Percentiles rank a stretch among this genome's conserved stretches.
phyloP scores from a whole-genome alignment of 2,888 invertebrate species.

The Troglohyphantes excavatus region DNA sequence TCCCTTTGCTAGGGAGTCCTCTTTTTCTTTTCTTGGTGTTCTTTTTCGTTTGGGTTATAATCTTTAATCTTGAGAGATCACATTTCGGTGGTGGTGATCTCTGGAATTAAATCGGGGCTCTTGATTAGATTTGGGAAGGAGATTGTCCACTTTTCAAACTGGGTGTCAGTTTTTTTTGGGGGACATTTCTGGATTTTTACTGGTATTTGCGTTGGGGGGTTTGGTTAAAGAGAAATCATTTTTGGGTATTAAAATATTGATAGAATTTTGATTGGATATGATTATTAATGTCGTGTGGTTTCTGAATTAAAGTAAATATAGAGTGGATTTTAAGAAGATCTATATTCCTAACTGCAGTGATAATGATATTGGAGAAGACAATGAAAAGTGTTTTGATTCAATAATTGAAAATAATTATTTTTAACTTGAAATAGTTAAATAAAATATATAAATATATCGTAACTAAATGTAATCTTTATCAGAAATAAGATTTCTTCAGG shows the following conservation, averaged over 20 bases:
- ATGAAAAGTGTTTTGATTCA: too few species aligned
- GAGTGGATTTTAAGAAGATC: too few species aligned
- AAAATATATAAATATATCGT: too few species aligned
- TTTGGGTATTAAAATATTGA: neutral
- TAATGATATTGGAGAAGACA: too few species aligned
- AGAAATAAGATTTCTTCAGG: too few species aligned
- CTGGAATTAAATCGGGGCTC: slow-evolving; percentile 55
- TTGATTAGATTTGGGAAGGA: slow-evolving; percentile 55
- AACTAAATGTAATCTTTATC: too few species aligned
- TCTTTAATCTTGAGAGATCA: slow-evolving; percentile 51
- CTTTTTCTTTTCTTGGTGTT: slow-evolving; percentile 3
- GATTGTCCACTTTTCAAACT: slow-evolving; percentile 48
- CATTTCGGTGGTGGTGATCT: slow-evolving; percentile 31
- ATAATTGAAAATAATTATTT: too few species aligned
- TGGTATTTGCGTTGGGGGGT: neutral
- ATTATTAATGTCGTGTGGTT: too few species aligned
- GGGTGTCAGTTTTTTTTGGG: slow-evolving; percentile 26
- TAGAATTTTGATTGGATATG: too few species aligned
- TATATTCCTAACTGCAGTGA: too few species aligned
- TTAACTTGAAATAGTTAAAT: too few species aligned
- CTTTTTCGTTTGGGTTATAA: slow-evolving; percentile 54
- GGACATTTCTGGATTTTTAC: neutral
- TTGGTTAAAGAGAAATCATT: neutral
- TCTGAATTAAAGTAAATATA: too few species aligned
- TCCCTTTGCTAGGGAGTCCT: neutral